Evolutionary conservation across 2,113 vertebrate genomes (phyloP).

Genomic region (Centropus unirufus): DNA sequence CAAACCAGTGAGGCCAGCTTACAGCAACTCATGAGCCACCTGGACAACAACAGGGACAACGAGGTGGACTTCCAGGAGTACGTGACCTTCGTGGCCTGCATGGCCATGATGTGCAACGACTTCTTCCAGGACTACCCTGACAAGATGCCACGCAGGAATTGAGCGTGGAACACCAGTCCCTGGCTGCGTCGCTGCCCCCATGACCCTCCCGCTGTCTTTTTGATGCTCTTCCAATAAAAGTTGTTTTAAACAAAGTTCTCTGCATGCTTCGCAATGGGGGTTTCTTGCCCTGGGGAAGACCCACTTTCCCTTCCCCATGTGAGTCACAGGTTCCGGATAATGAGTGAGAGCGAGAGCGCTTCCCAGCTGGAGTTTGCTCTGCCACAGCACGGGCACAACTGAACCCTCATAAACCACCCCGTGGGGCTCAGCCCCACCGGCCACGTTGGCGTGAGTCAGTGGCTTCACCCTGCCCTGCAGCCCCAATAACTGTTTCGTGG

Average conservation of each 20-base stretch:
- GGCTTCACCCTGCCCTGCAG: not conserved
- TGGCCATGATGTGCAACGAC: slow-evolving; percentile 77
- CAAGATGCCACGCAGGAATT: slow-evolving; percentile 70
- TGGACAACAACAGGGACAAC: slow-evolving; percentile 75
- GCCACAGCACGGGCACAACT: fast-evolving
- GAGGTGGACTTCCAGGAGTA: slow-evolving; percentile 81
- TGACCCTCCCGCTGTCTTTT: fast-evolving
- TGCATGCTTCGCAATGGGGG: fast-evolving
- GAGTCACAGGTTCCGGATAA: fast-evolving
- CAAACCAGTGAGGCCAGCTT: slow-evolving; percentile 58
- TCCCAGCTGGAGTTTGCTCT: not conserved
- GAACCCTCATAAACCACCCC: not conserved
- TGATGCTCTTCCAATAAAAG: not conserved
- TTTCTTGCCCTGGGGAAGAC: not conserved
- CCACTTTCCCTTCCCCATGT: fast-evolving
- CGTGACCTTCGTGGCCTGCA: slow-evolving; percentile 71
- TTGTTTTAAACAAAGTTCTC: not conserved
- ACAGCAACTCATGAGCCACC: slow-evolving; percentile 72
- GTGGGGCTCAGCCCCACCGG: not conserved
- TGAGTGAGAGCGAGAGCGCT: fast-evolving
- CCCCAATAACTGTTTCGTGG: fast-evolving
- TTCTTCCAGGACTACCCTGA: slow-evolving; percentile 72
- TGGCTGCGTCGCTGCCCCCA: fast-evolving
- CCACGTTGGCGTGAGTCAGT: not conserved
- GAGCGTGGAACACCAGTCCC: not conserved